Percentiles rank a stretch among this genome's conserved stretches.
Conservation (phyloP, 35 echinoderm and acorn worm genomes). For the Apostichopus japonicus region DNA sequence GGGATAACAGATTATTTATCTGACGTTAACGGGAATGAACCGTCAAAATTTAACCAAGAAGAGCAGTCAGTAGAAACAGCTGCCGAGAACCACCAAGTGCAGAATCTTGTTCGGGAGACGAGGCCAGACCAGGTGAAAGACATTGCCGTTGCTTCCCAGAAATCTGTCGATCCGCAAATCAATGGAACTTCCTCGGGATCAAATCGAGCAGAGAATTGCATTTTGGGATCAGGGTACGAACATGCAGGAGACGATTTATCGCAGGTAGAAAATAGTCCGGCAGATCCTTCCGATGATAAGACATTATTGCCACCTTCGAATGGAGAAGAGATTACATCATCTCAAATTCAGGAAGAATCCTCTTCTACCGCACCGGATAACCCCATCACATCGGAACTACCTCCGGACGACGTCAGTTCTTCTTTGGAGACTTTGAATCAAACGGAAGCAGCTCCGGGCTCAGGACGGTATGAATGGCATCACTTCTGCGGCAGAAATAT, state of each 20-base stretch:
- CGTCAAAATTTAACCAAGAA: not conserved
- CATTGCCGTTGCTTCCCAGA: not conserved
- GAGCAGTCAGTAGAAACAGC: not conserved
- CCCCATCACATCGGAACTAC: too few species aligned
- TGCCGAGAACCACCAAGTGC: too few species aligned
- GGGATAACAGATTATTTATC: not conserved
- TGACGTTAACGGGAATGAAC: constrained; percentile 1
- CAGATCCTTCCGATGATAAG: not conserved
- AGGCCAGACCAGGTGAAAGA: not conserved
- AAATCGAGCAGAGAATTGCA: not conserved
- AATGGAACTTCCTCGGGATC: not conserved
- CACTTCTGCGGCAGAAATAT: constrained; percentile 76
- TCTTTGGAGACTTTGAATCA: not conserved
- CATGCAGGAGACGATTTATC: not conserved
- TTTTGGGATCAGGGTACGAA: not conserved
- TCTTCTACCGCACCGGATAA: too few species aligned
- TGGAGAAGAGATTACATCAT: not conserved
- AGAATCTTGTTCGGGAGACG: not conserved
- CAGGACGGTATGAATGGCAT: constrained; percentile 63
- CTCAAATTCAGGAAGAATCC: not conserved
- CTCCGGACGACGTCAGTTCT: not conserved
- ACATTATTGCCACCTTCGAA: not conserved
- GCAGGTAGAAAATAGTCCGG: not conserved
- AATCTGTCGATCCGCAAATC: not conserved
- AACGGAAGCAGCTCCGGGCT: not conserved